Evolutionary conservation across 2,797 vertebrate genomes (phyloP), one percentile per base, ranked within the genome.

Genomic region (Poecilia velifera): DNA sequence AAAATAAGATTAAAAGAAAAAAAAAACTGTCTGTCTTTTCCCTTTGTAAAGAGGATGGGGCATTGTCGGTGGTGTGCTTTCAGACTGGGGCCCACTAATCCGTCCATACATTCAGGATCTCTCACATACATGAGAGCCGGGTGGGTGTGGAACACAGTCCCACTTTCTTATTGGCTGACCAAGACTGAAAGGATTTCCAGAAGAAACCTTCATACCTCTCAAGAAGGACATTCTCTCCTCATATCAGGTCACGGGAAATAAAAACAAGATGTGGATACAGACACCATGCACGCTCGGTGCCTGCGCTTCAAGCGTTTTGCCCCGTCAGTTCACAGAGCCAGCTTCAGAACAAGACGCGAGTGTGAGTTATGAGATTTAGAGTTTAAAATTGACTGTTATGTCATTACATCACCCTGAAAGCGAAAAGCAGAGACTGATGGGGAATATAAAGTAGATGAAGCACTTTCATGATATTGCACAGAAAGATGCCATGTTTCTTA

Each of bases 91-190:
- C 68, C 76, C 76, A 78, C 68, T 39, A 71, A 79, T 16, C 45
- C 1, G 4, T 73, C 70, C 70, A 76, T 0, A 9, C 43, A 68
- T 77, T 62, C 72, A 75, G 28, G 22, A 66, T 36, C 73, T 72
- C 43, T 82, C 20, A 31, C 47, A 77, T 55, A 70, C 72, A 77
- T 77, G 53, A 76, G 76, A 86, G 53, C 74, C 46, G 59, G 72
- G 45, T 86, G 87, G 88, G 91, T 78, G 92, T 93, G 90, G 81
- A 82, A 53, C 45, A 72, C 57, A 78, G 62, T 45, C 57, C 73
- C 6, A 45, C 4, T 55, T 36, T 88, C 80, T 78, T 75, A 94
- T 93, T 93, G 90, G 87, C 72, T 80, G 75, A 77, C 12, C 34
- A 72, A 20, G 43, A 43, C 28, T 66, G 77, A 86, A 46, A 82